Percentiles rank a stretch among this genome's conserved stretches.
phyloP scores from a whole-genome alignment of 2,797 vertebrate genomes.

The Calcarius lapponicus region DNA sequence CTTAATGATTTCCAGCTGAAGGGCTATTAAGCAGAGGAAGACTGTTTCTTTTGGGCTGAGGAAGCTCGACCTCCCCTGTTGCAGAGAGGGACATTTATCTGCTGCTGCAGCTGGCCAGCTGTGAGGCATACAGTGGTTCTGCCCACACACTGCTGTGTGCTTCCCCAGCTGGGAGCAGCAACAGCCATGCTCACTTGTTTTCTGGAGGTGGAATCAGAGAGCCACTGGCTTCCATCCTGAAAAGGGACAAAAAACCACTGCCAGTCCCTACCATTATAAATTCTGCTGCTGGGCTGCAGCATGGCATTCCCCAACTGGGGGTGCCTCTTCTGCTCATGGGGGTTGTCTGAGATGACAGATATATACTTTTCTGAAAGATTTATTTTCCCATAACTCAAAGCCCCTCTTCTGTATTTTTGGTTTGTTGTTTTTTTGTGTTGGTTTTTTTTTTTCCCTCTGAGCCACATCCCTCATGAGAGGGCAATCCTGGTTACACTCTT shows the following conservation, averaged over 20 bases:
- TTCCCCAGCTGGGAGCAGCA: background rate
- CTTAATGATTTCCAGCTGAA: background rate
- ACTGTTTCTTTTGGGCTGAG: background rate
- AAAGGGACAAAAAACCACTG: background rate
- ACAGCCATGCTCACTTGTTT: accelerated
- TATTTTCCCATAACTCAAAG: background rate
- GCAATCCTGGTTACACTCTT: background rate
- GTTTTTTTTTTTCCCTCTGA: background rate
- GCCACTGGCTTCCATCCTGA: background rate
- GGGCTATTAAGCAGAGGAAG: background rate
- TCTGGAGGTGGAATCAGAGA: background rate
- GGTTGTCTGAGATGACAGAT: background rate
- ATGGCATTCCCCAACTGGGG: background rate
- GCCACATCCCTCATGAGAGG: accelerated
- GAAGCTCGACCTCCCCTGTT: background rate
- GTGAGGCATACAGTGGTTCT: accelerated
- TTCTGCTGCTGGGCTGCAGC: background rate
- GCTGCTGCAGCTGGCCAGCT: accelerated
- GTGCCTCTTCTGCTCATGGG: background rate
- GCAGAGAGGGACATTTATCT: background rate
- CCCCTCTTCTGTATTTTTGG: background rate
- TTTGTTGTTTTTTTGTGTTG: no score
- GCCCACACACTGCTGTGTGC: accelerated
- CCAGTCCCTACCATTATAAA: background rate
- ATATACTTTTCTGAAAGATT: background rate